Conservation (phyloP, 2,888 invertebrate genomes). For the Pseudococcus longispinus region DNA sequence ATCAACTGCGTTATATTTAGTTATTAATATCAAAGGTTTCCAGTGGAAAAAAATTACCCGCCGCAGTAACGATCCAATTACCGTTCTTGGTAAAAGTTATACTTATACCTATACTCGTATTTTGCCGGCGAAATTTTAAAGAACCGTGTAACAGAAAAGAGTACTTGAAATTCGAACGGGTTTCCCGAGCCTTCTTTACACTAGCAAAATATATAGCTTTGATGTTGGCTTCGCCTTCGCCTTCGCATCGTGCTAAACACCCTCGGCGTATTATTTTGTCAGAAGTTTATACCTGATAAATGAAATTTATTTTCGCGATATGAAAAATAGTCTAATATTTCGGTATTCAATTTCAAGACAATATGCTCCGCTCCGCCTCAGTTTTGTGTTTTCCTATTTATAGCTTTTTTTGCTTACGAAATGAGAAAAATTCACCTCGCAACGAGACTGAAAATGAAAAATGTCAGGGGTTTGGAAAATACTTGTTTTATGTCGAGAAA, state of each 20-base stretch:
- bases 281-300: background rate
- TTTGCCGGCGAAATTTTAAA: background rate
- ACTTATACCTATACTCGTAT: background rate
- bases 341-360: background rate
- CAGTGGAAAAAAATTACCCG: background rate
- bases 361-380: background rate
- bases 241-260: background rate
- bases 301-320: background rate
- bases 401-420: too few relatives aligned
- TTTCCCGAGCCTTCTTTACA: background rate
- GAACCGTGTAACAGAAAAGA: background rate
- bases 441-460: too few relatives aligned
- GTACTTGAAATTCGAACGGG: constrained; percentile 17
- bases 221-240: background rate
- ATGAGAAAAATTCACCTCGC: too few relatives aligned
- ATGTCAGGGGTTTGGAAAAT: too few relatives aligned
- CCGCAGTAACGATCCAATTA: constrained; percentile 3
- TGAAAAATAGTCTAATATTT: background rate
- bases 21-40: constrained; percentile 25
- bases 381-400: too few relatives aligned
- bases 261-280: background rate
- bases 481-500: too few relatives aligned
- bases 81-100: background rate
- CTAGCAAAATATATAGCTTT: background rate
- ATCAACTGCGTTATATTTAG: background rate